phyloP scores from a whole-genome alignment of 2,888 invertebrate species.

The Marronus borbonicus region DNA sequence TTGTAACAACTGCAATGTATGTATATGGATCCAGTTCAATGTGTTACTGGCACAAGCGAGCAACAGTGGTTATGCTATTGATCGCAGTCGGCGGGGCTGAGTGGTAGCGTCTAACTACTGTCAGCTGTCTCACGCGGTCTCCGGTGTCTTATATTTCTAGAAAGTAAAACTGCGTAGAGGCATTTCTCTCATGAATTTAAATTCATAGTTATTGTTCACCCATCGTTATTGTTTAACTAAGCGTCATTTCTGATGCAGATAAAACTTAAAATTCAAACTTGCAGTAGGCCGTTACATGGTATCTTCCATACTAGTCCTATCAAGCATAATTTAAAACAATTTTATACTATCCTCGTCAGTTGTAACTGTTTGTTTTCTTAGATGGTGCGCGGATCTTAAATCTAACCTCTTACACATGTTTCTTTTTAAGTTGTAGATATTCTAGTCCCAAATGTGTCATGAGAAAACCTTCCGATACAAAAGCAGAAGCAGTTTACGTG shows the following conservation, averaged over 20 bases:
- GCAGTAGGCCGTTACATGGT: constrained; percentile 31
- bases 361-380: constrained; percentile 14
- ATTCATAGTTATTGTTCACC: constrained; percentile 9
- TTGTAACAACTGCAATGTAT: constrained; percentile 40
- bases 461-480: neutral
- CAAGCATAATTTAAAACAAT: constrained; percentile 13
- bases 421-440: neutral
- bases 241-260: constrained; percentile 54
- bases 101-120: constrained; percentile 52
- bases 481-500: constrained; percentile 10
- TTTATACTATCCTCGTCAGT: neutral
- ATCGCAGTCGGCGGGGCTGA: constrained; percentile 54
- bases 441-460: constrained; percentile 1
- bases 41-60: constrained; percentile 56
- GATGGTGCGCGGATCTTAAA: neutral
- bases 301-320: constrained; percentile 22
- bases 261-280: constrained; percentile 13
- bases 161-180: neutral
- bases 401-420: constrained; percentile 39
- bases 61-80: constrained; percentile 60
- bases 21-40: constrained; percentile 50
- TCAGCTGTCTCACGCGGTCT: constrained; percentile 51
- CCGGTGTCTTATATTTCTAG: neutral
- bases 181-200: neutral
- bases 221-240: constrained; percentile 22